Conservation (phyloP, 2,888 invertebrate species). For the Laothoe populi region DNA sequence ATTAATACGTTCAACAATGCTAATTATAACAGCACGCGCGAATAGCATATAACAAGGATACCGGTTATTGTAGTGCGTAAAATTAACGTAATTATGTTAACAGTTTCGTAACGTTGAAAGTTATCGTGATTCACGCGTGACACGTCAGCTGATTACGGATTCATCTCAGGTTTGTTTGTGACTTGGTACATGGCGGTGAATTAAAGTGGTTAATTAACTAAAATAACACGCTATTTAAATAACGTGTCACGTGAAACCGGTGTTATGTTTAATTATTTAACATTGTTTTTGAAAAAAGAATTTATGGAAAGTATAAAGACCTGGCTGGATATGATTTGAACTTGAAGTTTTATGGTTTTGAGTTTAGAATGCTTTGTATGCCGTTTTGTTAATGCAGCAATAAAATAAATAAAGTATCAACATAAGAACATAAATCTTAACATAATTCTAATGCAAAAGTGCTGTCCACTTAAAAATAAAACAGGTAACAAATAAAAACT, state of each 20-base stretch:
- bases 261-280: background rate
- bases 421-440: background rate
- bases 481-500: slow-evolving; percentile 25
- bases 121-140: slow-evolving; percentile 12
- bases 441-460: slow-evolving; percentile 2
- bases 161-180: slow-evolving; percentile 16
- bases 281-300: background rate
- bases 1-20: background rate
- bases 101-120: slow-evolving; percentile 18
- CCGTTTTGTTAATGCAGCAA: background rate
- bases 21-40: slow-evolving; percentile 12
- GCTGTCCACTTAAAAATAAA: slow-evolving; percentile 9
- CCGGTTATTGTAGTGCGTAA: slow-evolving; percentile 8
- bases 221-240: slow-evolving; percentile 15
- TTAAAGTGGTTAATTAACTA: slow-evolving; percentile 15
- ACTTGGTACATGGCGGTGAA: slow-evolving; percentile 4
- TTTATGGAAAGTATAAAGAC: background rate
- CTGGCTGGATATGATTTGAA: background rate
- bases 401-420: background rate
- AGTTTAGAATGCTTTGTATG: background rate
- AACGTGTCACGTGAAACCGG: background rate
- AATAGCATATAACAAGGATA: background rate
- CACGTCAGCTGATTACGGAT: slow-evolving; percentile 12
- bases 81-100: slow-evolving; percentile 15
- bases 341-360: too few species aligned